Percentiles rank a stretch among this genome's conserved stretches.
Conservation (phyloP, 2,113 vertebrate species). For the Hippocampus mohnikei region DNA sequence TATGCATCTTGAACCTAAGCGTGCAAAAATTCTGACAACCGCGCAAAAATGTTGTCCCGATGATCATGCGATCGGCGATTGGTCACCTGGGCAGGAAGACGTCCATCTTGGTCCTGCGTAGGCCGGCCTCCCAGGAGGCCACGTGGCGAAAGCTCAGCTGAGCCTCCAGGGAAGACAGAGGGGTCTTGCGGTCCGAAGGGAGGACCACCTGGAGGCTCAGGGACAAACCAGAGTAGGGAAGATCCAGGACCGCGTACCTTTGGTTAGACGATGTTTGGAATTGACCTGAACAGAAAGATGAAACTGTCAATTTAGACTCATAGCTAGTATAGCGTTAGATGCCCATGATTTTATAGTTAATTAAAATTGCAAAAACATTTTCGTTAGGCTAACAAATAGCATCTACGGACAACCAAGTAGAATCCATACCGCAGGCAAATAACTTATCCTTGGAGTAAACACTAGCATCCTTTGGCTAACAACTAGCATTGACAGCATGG, state of each 20-base stretch:
- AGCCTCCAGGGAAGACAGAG: conserved; percentile 73
- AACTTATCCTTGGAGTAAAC: too few species aligned
- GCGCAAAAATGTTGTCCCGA: not conserved
- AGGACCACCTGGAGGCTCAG: conserved; percentile 82
- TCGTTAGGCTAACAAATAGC: too few species aligned
- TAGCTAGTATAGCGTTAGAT: not conserved
- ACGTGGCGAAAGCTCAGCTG: conserved; percentile 76
- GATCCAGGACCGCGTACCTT: conserved; percentile 76
- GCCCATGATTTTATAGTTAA: not conserved
- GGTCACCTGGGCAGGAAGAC: conserved; percentile 84
- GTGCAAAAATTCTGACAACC: not conserved
- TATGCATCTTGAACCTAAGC: conserved; percentile 84
- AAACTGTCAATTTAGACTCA: not conserved
- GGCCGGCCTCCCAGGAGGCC: conserved; percentile 73
- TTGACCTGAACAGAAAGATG: conserved; percentile 70
- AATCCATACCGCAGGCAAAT: too few species aligned
- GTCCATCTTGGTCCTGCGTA: conserved; percentile 82
- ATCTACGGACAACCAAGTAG: too few species aligned
- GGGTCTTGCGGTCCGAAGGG: conserved; percentile 73
- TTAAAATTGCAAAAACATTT: not conserved
- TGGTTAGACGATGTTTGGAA: conserved; percentile 74
- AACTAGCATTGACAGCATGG: not conserved
- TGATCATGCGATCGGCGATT: not conserved
- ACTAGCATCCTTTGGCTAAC: too few species aligned
- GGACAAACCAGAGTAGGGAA: conserved; percentile 76